Evolutionary conservation across 2,113 vertebrate species (phyloP).

Genomic region (Gallinago jamesoni): DNA sequence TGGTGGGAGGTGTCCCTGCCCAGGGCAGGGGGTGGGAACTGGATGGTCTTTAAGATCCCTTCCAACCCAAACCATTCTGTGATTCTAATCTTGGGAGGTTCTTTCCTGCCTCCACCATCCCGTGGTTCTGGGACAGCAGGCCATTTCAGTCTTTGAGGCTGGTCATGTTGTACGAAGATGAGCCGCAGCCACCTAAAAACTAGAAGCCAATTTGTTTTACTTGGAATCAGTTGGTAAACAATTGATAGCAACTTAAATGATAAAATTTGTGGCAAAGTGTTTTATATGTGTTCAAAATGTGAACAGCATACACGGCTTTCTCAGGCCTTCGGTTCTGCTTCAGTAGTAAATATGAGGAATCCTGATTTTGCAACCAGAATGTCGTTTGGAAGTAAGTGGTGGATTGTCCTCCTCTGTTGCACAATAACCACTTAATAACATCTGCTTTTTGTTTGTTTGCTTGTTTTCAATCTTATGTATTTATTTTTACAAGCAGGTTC

Average conservation of each 20-base stretch:
- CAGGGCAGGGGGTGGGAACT: too few relatives aligned
- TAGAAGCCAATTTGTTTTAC: background rate
- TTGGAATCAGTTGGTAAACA: background rate
- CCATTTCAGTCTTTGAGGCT: background rate
- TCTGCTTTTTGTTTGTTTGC: background rate
- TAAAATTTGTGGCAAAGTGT: background rate
- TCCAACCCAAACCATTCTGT: too few relatives aligned
- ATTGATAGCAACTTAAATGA: background rate
- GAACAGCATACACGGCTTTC: background rate
- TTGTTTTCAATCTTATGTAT: background rate
- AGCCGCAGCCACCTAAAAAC: background rate
- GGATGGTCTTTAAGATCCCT: too few relatives aligned
- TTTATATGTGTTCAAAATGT: background rate
- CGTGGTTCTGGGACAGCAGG: background rate
- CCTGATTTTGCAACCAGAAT: background rate
- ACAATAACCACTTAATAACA: background rate
- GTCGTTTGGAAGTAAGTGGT: background rate
- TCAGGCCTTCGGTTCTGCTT: background rate
- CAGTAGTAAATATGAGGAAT: background rate
- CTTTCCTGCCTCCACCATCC: background rate
- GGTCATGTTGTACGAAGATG: background rate
- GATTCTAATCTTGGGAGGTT: background rate
- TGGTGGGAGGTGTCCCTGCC: too few relatives aligned
- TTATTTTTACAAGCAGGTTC: background rate
- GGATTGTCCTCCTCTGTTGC: background rate